phyloP scores from a whole-genome alignment of 2,797 vertebrate species.

The Mormyrus proboscirostris region DNA sequence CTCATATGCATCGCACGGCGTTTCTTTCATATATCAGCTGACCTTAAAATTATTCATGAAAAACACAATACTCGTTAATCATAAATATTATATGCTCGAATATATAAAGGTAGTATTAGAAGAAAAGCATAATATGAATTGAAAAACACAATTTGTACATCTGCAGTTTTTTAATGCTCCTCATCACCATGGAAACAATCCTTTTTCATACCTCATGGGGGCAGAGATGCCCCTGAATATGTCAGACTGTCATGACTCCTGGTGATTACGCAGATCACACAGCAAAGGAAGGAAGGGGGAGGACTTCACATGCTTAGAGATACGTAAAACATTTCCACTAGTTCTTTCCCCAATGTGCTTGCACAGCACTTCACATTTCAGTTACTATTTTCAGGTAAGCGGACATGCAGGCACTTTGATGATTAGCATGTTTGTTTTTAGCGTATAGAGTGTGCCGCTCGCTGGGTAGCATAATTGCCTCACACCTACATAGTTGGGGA shows the following conservation, averaged over 20 bases:
- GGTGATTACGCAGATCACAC: background rate
- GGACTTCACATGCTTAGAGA: background rate
- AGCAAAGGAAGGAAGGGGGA: background rate
- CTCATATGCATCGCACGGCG: background rate
- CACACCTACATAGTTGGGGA: background rate
- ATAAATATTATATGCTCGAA: background rate
- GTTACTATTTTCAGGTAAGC: background rate
- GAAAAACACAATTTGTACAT: background rate
- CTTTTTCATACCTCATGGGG: background rate
- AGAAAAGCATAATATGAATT: background rate
- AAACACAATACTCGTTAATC: background rate
- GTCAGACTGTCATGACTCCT: background rate
- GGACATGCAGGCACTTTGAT: background rate
- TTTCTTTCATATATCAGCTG: background rate
- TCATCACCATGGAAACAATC: slow-evolving; percentile 18
- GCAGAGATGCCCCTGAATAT: background rate
- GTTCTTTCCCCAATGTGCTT: background rate
- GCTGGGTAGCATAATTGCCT: background rate
- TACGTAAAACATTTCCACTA: background rate
- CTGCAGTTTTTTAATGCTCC: background rate
- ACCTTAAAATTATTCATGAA: background rate
- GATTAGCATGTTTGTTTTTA: background rate
- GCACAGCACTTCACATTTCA: background rate
- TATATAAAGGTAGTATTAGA: background rate
- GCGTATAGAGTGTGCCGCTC: background rate